phyloP scores from a whole-genome alignment of 2,113 vertebrate species.

The Hiodon tergisus region DNA sequence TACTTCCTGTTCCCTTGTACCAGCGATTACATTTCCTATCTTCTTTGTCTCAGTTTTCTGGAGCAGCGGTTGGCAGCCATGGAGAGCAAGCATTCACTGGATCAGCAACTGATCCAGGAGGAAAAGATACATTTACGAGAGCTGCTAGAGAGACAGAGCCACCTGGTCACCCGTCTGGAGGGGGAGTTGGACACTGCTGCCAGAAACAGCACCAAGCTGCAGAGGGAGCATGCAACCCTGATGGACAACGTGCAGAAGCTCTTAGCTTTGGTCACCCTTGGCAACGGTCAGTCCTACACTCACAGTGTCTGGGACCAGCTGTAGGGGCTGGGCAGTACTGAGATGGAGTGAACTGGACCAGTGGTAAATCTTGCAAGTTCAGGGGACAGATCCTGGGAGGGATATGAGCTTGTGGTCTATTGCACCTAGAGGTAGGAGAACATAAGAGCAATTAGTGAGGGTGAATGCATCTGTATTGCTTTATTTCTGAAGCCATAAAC shows the following conservation, averaged over 20 bases:
- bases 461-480: too few species aligned
- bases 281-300: conserved; percentile 58
- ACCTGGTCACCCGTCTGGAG: conserved; percentile 59
- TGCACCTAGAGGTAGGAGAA: too few species aligned
- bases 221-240: conserved; percentile 62
- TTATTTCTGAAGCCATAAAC: too few species aligned
- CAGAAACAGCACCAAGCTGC: conserved; percentile 60
- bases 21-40: too few species aligned
- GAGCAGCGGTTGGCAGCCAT: conserved; percentile 64
- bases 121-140: conserved; percentile 67
- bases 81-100: conserved; percentile 57
- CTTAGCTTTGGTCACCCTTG: conserved; percentile 55
- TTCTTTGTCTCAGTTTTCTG: conserved; percentile 51
- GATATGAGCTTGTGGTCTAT: too few species aligned
- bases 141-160: conserved; percentile 58
- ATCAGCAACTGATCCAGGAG: conserved; percentile 54
- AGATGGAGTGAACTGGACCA: too few species aligned
- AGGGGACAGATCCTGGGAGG: too few species aligned
- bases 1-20: background rate
- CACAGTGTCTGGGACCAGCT: too few species aligned
- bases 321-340: too few species aligned
- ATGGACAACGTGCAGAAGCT: conserved; percentile 62
- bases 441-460: too few species aligned
- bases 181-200: conserved; percentile 57
- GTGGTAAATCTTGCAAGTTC: too few species aligned